Conservation (phyloP, 2,113 vertebrate genomes). For the Dicerorhinus sumatrensis region DNA sequence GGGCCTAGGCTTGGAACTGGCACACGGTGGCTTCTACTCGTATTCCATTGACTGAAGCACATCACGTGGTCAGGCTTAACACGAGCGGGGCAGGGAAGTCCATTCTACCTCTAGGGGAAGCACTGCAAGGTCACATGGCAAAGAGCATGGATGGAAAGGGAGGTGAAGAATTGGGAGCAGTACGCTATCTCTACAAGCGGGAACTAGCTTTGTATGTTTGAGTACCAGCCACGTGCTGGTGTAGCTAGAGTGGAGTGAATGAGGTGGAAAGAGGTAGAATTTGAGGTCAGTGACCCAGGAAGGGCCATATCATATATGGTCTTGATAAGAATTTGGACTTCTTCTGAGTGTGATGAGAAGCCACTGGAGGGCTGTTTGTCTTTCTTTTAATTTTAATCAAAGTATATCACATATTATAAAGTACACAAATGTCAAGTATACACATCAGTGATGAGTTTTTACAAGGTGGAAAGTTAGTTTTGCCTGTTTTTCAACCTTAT, state of each 20-base stretch:
- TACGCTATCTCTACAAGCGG: no score
- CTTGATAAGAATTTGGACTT: background rate
- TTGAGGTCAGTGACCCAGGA: no score
- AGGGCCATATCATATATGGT: rapidly evolving
- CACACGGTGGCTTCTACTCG: background rate
- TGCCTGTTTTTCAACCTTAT: background rate
- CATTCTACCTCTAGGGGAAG: background rate
- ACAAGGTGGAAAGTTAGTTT: background rate
- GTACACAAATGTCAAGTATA: background rate
- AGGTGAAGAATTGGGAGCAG: background rate
- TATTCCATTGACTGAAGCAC: background rate
- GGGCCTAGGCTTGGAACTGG: background rate
- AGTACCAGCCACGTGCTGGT: background rate
- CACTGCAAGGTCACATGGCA: background rate
- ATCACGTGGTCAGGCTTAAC: background rate
- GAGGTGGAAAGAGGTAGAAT: background rate
- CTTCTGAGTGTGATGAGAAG: background rate
- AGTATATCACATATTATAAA: background rate
- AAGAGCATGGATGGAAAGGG: background rate
- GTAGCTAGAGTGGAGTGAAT: background rate
- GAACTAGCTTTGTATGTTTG: background rate
- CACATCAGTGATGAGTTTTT: background rate
- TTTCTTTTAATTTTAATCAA: background rate
- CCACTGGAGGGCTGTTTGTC: background rate
- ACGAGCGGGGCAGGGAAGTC: background rate